phyloP scores from a whole-genome alignment of 30 jellyfish, hydroid and myxozoan genomes.

The Aurelia aurita complex sp. Pacific region DNA sequence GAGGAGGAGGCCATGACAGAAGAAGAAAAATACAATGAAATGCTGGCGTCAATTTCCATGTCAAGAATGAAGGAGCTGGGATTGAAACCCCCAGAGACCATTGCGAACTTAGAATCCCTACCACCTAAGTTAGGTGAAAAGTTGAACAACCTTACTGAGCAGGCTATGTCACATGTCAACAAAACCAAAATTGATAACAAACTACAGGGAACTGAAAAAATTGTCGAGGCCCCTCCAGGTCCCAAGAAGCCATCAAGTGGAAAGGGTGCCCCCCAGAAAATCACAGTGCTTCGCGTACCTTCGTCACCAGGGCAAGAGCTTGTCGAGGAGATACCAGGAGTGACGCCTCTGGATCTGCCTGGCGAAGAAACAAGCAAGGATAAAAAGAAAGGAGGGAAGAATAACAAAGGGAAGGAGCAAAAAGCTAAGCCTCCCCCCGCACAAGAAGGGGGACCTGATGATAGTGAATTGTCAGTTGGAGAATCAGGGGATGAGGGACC shows the following conservation, averaged over 20 bases:
- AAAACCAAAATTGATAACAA: conserved; percentile 37
- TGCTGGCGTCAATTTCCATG: conserved; percentile 69
- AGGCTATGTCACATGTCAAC: conserved; percentile 45
- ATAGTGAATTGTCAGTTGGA: conserved; percentile 59
- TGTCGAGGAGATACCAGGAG: conserved; percentile 62
- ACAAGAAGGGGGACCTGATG: conserved; percentile 67
- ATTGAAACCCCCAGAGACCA: conserved; percentile 82
- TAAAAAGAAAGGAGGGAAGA: conserved; percentile 5
- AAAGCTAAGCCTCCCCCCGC: conserved; percentile 76
- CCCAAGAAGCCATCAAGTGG: conserved; percentile 23
- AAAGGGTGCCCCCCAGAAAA: background rate
- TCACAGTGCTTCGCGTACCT: conserved; percentile 52
- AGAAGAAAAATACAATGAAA: conserved; percentile 56
- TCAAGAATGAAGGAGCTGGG: conserved; percentile 88
- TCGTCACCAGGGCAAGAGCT: conserved; percentile 71
- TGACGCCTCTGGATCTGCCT: conserved; percentile 30
- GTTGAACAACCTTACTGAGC: conserved; percentile 62
- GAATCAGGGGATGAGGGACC: conserved; percentile 75
- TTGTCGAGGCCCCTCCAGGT: conserved; percentile 59
- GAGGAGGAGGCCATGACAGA: conserved; percentile 73
- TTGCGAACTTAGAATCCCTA: conserved; percentile 57
- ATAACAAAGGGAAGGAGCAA: conserved; percentile 2
- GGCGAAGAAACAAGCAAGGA: conserved; percentile 22
- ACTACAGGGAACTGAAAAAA: conserved; percentile 28
- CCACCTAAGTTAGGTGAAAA: conserved; percentile 69